These are phyloP conservation scores for Apogon talboti DNA, from an alignment of 2,797 vertebrate species.

Conservation along the genomic window DNA sequence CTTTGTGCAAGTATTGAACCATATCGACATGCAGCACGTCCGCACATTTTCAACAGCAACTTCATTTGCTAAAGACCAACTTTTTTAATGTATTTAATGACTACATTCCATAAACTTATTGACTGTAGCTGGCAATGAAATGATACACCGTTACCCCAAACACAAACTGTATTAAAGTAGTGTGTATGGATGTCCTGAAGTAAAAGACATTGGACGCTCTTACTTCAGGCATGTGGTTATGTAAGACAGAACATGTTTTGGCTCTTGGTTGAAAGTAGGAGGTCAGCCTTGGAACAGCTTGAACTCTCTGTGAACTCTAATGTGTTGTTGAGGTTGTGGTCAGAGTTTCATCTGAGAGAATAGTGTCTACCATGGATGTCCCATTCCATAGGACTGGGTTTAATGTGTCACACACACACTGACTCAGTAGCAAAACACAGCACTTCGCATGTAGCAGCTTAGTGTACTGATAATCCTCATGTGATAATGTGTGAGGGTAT, in stretches of 20 bases:
- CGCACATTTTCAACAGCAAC: background rate
- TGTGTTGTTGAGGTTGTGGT: conserved; percentile 34
- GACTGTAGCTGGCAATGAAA: background rate
- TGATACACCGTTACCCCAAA: background rate
- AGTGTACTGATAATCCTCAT: conserved; percentile 4
- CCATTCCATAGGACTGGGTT: background rate
- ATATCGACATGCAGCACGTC: too few relatives aligned
- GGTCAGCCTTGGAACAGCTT: conserved; percentile 48
- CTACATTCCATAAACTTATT: background rate
- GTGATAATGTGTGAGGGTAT: background rate
- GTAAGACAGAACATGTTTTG: conserved; percentile 61
- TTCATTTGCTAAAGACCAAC: background rate
- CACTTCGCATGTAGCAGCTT: background rate
- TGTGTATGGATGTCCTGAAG: conserved; percentile 19
- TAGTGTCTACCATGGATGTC: too few relatives aligned
- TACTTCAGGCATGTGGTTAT: conserved; percentile 46
- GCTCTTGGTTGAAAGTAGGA: conserved; percentile 50
- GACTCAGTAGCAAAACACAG: background rate
- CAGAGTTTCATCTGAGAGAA: conserved; percentile 17
- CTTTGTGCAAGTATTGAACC: too few relatives aligned
- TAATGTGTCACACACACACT: background rate
- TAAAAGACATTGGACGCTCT: conserved; percentile 23
- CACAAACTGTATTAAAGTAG: conserved; percentile 15
- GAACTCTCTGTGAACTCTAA: conserved; percentile 69
- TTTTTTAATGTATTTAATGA: too few relatives aligned